A percentile compares a stretch with the other conserved stretches of the same genome.
These are phyloP conservation scores for Heterotis niloticus DNA, from an alignment of 2,113 vertebrate genomes.

Conservation along the genomic window DNA sequence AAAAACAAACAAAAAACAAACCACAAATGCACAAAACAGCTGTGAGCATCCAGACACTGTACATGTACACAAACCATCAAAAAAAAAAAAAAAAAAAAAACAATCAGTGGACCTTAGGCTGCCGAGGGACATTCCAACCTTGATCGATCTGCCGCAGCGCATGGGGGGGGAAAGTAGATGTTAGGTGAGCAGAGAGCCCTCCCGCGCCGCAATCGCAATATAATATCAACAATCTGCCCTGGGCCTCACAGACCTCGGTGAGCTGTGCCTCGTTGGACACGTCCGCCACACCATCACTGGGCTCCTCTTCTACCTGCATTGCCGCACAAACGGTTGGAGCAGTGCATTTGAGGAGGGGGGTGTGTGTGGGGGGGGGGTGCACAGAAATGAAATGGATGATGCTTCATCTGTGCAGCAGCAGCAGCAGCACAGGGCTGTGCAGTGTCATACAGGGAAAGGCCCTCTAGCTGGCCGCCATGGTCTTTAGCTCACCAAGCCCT, in stretches of 20 bases:
- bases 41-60: conserved; percentile 26
- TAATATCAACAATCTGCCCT: conserved; percentile 6
- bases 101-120: conserved; percentile 53
- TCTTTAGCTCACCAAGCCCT: conserved; percentile 11
- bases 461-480: not conserved
- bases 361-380: conserved; percentile 38
- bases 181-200: conserved; percentile 13
- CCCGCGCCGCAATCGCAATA: conserved; percentile 7
- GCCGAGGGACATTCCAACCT: conserved; percentile 52
- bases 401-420: conserved; percentile 46
- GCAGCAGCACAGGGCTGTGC: not conserved
- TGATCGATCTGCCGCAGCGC: conserved; percentile 53
- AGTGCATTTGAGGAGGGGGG: conserved; percentile 45
- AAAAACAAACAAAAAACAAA: conserved; percentile 41
- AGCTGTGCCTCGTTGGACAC: conserved; percentile 50
- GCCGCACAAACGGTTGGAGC: conserved; percentile 57
- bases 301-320: conserved; percentile 68
- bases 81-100: conserved; percentile 33
- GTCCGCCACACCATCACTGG: conserved; percentile 54
- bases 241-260: conserved; percentile 74
- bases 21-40: conserved; percentile 29
- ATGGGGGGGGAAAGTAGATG: conserved; percentile 28
- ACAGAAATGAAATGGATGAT: conserved; percentile 73
- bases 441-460: too few species aligned
- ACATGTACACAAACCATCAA: conserved; percentile 40